Base-by-base conservation (phyloP, 1,140 invertebrate species). In the Glossosoma conforme region DNA sequence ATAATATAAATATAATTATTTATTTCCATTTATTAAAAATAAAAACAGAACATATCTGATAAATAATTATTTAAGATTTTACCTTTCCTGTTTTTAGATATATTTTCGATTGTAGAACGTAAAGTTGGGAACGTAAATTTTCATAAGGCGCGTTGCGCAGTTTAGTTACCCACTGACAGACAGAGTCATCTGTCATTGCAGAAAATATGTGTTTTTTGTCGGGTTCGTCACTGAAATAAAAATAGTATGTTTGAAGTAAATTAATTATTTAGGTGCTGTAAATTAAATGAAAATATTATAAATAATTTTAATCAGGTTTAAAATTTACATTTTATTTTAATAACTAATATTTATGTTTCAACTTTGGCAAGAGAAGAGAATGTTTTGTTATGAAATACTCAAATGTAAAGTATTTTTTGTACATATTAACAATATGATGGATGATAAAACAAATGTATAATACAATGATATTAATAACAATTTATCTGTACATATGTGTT, bases 181-280 rank as follows among this genome's bases (percentile, higher is more conserved):
- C 78, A 62, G 79, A 76, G 25, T 69, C 66, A 61, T 84, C 81
- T 19, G 80, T 78, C 43, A 79, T 70, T n/a, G 78, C 77, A 38
- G 79, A 80, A 52, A 84, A 75, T 17, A 84, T 61, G 61, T 84
- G 82, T 13, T 77, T 70, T 57, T 82, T 83, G 20, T 84, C 81
- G 15, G 78, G 77, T 59, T 84, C 82, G 68, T 84, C 80, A 56
- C 77, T 74, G 64, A 73, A 66, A 66, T 32, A 35, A 50, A 40
- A 17, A 30, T 24, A n/a, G n/a, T n/a, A n/a, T n/a, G n/a, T n/a
- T n/a, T n/a, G n/a, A n/a, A n/a, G n/a, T n/a, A n/a, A n/a, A n/a
- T n/a, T n/a, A n/a, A n/a, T n/a, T n/a, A n/a, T 9, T 30, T 30
- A 30, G n/a, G 25, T 30, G n/a, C n/a, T n/a, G n/a, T n/a, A n/a